Evolutionary conservation across 2,888 invertebrate species (phyloP), one percentile per base, ranked within the genome.

Genomic region (Nomada flava): DNA sequence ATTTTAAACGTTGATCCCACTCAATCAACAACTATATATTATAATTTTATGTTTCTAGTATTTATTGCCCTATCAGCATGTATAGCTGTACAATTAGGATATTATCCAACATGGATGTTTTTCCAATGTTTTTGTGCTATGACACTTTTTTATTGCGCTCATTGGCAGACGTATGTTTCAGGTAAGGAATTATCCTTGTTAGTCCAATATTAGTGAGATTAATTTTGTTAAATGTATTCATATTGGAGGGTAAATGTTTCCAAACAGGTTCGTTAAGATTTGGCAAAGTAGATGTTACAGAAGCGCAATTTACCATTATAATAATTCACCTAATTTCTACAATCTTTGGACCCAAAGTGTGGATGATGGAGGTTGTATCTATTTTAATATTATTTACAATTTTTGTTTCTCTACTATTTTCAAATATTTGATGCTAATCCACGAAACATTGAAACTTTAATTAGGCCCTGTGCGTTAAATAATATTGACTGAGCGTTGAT

Each of bases 161-260:
- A 99, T 94, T 99, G 99, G 99, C 99, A 99, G 94, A 99, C 99
- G 0, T 99, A 99, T 94, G 99, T 99, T 57, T 99, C 99, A 83
- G 99, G 96, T 94, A 94, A 92, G 57, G 44, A 44, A 36, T 52
- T 13, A 23, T 72, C 2, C 23, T 29, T 23, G 5, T 62, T 26
- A 1, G 36, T 62, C 15, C 1, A 4, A 47, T 36, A 57, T 11
- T 42, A 20, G 13, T 65, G 78, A 15, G 11, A 23, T 23, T 26
- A 11, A n/a, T 26, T 64, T 11, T 20, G 20, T 36, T 11, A 36
- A 50, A 63, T 23, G 7, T 52, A 18, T 55, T 64, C 20, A 52
- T 50, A 64, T 44, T 44, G n/a, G 36, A 57, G 20, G 63, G 55
- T 67, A 55, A 80, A 67, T 76, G 26, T 52, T 64, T 20, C 62